Evolutionary conservation across 2,797 vertebrate genomes (phyloP).

Genomic region (Tenualosa thibaudeaui): DNA sequence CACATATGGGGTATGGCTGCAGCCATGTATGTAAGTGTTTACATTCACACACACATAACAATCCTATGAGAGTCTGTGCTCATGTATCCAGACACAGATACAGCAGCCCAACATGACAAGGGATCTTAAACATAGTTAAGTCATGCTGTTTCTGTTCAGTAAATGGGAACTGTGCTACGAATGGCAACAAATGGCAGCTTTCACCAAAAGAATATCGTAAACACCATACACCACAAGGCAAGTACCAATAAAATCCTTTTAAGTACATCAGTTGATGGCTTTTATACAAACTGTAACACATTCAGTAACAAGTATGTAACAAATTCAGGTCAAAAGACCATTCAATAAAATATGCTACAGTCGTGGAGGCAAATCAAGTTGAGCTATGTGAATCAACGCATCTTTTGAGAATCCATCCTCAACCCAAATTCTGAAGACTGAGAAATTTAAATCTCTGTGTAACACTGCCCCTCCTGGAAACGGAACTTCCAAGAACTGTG

Average conservation of each 20-base stretch:
- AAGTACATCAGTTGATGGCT: neutral
- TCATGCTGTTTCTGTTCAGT: too few relatives aligned
- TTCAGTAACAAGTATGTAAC: neutral
- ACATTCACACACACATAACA: neutral
- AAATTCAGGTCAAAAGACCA: neutral
- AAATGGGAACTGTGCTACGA: neutral
- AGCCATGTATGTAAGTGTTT: neutral
- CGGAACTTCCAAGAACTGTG: conserved; percentile 26
- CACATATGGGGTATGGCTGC: neutral
- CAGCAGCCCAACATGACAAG: neutral
- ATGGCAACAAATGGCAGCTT: neutral
- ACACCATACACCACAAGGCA: neutral
- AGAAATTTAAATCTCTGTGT: neutral
- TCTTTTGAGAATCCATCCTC: neutral
- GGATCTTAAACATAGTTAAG: too few relatives aligned
- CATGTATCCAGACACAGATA: neutral
- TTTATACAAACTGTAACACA: neutral
- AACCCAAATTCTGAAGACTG: neutral
- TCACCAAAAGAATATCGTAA: neutral
- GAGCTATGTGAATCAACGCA: neutral
- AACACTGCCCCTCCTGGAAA: neutral
- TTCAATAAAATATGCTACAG: neutral
- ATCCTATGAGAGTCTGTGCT: neutral
- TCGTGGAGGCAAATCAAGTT: neutral
- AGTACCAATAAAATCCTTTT: neutral